Conservation (phyloP, 1,140 invertebrate species). For the Capitella teleta region DNA sequence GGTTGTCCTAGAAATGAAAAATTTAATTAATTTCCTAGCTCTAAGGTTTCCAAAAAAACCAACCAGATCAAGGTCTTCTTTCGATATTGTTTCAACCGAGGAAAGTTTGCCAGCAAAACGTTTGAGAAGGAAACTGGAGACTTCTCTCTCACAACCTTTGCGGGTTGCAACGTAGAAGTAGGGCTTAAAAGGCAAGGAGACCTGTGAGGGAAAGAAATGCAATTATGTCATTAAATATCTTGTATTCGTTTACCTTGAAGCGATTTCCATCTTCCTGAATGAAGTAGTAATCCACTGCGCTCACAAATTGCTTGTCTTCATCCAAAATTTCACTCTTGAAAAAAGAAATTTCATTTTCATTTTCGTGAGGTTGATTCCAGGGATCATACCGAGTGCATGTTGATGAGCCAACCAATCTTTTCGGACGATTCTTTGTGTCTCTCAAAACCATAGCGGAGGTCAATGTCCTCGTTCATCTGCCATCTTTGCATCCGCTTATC, state of each 20-base stretch:
- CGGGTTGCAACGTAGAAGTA: constrained; percentile 85
- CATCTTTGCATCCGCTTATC: constrained; percentile 32
- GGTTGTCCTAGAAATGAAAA: constrained; percentile 92
- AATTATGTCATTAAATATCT: neutral
- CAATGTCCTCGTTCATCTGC: constrained; percentile 44
- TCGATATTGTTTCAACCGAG: constrained; percentile 67
- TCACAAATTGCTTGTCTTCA: constrained; percentile 80
- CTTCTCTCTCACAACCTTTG: constrained; percentile 69
- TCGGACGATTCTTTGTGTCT: constrained; percentile 69
- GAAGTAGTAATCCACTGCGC: constrained; percentile 96
- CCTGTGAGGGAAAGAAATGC: constrained; percentile 29
- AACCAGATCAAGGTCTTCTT: constrained; percentile 96
- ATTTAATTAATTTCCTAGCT: too few species aligned
- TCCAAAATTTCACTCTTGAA: constrained; percentile 84
- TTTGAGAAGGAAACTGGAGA: constrained; percentile 74
- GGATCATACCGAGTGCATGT: constrained; percentile 75
- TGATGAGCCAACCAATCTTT: constrained; percentile 84
- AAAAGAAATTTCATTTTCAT: constrained; percentile 9
- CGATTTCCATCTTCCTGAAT: constrained; percentile 87
- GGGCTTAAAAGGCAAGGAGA: constrained; percentile 79
- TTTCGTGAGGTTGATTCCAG: neutral
- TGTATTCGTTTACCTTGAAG: constrained; percentile 77
- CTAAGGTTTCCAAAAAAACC: too few species aligned
- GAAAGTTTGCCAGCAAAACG: constrained; percentile 72
- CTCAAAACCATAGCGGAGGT: constrained; percentile 87